Evolutionary conservation across 1,140 invertebrate species (phyloP).

Genomic region (Micrasema longulum): DNA sequence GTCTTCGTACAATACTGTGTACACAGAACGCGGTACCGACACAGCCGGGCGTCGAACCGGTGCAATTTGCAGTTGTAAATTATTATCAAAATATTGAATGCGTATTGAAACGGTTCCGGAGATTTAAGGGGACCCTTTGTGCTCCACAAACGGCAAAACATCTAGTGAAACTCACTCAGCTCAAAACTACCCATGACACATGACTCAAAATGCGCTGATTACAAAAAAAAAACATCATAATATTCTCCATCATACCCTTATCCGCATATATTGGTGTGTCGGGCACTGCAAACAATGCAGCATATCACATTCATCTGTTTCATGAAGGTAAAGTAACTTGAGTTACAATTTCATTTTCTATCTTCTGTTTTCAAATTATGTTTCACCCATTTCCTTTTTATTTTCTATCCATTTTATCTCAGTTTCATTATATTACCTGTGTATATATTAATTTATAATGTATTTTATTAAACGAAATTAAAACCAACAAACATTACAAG

Average conservation of each 20-base stretch:
- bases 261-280: neutral
- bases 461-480: no score
- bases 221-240: neutral
- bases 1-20: constrained; percentile 13
- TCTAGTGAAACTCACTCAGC: neutral
- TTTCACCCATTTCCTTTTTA: no score
- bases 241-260: neutral
- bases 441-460: no score
- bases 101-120: constrained; percentile 27
- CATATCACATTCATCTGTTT: no score
- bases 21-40: no score
- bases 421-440: no score
- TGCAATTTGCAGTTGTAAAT: constrained; percentile 37
- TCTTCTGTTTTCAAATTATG: no score
- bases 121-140: constrained; percentile 25
- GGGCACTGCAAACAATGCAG: no score
- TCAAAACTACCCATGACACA: neutral
- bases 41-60: neutral
- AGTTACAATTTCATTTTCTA: no score
- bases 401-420: no score
- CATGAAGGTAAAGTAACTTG: no score
- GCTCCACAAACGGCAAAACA: neutral
- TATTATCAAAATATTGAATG: constrained; percentile 40
- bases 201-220: neutral
- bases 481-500: no score